phyloP scores from a whole-genome alignment of 2,113 vertebrate genomes.

The Psophia crepitans region DNA sequence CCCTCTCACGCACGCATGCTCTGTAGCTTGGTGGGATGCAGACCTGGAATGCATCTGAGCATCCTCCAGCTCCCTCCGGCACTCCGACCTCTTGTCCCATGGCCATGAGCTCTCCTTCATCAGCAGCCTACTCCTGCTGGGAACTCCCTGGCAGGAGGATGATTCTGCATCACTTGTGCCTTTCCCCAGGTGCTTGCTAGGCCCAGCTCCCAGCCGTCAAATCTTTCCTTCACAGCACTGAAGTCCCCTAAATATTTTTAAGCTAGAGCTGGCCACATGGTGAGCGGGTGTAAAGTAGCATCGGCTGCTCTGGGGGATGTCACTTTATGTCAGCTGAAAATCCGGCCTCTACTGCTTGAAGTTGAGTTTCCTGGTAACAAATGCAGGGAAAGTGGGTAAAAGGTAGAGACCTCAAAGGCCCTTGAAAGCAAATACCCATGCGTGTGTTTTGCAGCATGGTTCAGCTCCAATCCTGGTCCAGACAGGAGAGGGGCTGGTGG shows the following conservation, averaged over 20 bases:
- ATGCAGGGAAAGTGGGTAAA: background rate
- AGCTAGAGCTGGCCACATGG: background rate
- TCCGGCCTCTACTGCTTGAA: background rate
- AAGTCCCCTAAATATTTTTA: background rate
- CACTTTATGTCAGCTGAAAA: background rate
- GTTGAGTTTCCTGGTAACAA: background rate
- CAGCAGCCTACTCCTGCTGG: rapidly evolving
- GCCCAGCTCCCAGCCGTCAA: background rate
- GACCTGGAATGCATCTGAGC: background rate
- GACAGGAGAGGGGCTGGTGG: background rate
- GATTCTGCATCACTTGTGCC: background rate
- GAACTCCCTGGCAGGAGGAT: background rate
- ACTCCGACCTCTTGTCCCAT: rapidly evolving
- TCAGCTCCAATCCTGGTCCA: rapidly evolving
- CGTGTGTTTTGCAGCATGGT: background rate
- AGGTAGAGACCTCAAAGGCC: background rate
- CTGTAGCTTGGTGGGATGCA: background rate
- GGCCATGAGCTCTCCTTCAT: rapidly evolving
- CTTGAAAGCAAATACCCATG: background rate
- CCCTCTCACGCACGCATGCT: background rate
- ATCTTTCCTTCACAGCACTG: background rate
- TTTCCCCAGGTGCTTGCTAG: rapidly evolving
- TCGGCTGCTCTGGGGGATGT: background rate
- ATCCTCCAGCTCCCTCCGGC: background rate
- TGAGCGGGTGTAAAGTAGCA: rapidly evolving